These are phyloP conservation scores for Diogma glabrata DNA, from an alignment of 2,888 invertebrate species.

Conservation along the genomic window DNA sequence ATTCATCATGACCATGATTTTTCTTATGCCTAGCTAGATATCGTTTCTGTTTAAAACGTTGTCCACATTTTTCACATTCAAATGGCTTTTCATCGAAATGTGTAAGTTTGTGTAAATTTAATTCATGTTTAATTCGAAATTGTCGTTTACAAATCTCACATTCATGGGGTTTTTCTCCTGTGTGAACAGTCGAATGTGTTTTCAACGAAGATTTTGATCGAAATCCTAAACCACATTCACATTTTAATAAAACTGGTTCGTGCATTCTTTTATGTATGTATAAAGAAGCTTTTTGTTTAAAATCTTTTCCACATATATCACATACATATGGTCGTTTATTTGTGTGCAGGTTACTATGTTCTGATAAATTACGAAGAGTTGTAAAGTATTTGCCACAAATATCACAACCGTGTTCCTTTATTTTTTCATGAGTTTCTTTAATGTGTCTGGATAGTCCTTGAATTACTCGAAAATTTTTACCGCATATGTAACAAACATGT, in stretches of 20 bases:
- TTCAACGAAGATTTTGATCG: slow-evolving; percentile 44
- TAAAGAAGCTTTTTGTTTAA: slow-evolving; percentile 53
- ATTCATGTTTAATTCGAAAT: slow-evolving; percentile 48
- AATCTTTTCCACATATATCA: slow-evolving; percentile 47
- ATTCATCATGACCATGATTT: slow-evolving; percentile 2
- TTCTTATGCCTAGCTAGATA: slow-evolving; percentile 42
- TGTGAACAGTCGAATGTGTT: slow-evolving; percentile 46
- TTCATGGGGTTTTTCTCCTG: slow-evolving; percentile 48
- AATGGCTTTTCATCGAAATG: slow-evolving; percentile 43
- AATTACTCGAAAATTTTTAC: slow-evolving; percentile 53
- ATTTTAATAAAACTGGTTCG: slow-evolving; percentile 42
- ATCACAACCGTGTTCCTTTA: slow-evolving; percentile 46
- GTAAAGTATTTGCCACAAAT: slow-evolving; percentile 46
- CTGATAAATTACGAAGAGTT: slow-evolving; percentile 47
- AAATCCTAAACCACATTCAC: slow-evolving; percentile 49
- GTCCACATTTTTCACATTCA: slow-evolving; percentile 33
- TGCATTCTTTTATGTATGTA: slow-evolving; percentile 51
- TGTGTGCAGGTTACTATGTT: slow-evolving; percentile 47
- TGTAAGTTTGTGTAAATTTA: slow-evolving; percentile 42
- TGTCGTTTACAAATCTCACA: slow-evolving; percentile 45
- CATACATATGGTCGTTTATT: slow-evolving; percentile 47
- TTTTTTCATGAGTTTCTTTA: slow-evolving; percentile 48
- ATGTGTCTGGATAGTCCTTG: slow-evolving; percentile 50
- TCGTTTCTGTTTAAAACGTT: slow-evolving; percentile 40
- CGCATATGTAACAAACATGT: slow-evolving; percentile 48